These are phyloP conservation scores for Amphipyra tragopoginis DNA, from an alignment of 2,888 invertebrate species.

Conservation along the genomic window DNA sequence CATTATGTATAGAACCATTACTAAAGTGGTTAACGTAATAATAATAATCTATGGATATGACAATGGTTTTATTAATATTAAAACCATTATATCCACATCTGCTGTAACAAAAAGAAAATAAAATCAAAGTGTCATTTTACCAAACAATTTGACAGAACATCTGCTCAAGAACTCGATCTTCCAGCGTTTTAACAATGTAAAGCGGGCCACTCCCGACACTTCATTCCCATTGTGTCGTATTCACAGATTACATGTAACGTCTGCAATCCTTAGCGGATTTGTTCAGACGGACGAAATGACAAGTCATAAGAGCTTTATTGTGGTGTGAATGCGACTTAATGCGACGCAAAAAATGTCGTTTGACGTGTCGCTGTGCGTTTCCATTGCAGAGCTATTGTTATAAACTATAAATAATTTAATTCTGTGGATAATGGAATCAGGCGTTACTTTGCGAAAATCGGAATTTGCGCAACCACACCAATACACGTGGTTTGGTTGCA, in stretches of 20 bases:
- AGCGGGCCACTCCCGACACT: constrained; percentile 51
- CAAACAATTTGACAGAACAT: constrained; percentile 37
- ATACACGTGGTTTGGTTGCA: no score
- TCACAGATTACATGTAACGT: constrained; percentile 58
- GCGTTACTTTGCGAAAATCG: no score
- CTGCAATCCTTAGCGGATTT: constrained; percentile 54
- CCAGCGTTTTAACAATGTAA: constrained; percentile 42
- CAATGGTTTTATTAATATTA: no score
- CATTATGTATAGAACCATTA: no score
- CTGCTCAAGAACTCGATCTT: constrained; percentile 33
- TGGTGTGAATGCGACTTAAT: constrained; percentile 68
- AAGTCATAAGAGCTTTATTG: constrained; percentile 61
- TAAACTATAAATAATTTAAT: no score
- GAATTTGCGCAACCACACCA: no score
- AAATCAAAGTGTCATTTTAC: constrained; percentile 24
- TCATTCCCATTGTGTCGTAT: constrained; percentile 51
- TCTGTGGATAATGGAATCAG: no score
- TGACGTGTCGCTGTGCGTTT: constrained; percentile 33
- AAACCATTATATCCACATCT: constrained; percentile 6
- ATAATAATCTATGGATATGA: no score
- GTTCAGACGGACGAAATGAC: constrained; percentile 59
- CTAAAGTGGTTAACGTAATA: no score
- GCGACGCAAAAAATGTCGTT: constrained; percentile 65
- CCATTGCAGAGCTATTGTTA: constrained; percentile 27
- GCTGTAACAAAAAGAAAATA: neutral